Evolutionary conservation across 2,113 vertebrate species (phyloP).

Genomic region (Psammodynastes pulverulentus): DNA sequence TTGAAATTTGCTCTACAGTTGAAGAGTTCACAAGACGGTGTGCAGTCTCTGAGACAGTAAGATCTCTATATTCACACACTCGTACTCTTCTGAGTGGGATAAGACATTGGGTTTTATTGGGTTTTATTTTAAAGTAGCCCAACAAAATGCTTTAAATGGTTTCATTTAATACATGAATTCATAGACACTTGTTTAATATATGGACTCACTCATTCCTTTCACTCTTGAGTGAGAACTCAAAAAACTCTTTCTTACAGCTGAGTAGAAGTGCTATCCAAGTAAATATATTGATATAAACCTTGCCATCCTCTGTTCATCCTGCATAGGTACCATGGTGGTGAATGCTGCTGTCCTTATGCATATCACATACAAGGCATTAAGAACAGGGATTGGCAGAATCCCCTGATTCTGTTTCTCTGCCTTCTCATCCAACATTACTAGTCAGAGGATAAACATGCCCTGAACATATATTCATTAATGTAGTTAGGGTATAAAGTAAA

Average conservation of each 20-base stretch:
- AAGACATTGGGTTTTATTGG: not conserved
- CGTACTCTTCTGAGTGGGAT: not conserved
- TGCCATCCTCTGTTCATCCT: not conserved
- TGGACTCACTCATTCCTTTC: not conserved
- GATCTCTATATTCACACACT: not conserved
- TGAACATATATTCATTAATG: not conserved
- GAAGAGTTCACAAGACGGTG: too few species aligned
- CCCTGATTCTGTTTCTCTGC: not conserved
- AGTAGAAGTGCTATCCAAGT: not conserved
- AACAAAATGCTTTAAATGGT: not conserved
- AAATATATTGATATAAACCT: not conserved
- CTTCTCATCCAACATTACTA: not conserved
- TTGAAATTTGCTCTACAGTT: not conserved
- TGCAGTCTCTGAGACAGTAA: not conserved
- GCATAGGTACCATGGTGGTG: not conserved
- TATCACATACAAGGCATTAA: not conserved
- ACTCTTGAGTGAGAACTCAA: not conserved
- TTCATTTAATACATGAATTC: not conserved
- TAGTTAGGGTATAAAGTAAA: not conserved
- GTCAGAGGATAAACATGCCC: not conserved
- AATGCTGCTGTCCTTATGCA: not conserved
- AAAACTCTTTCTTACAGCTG: not conserved
- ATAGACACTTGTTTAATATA: not conserved
- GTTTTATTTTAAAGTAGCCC: not conserved
- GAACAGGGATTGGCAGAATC: not conserved